Evolutionary conservation across 64 coral and sea anemone genomes (phyloP).

Genomic region (Platygyra sinensis): DNA sequence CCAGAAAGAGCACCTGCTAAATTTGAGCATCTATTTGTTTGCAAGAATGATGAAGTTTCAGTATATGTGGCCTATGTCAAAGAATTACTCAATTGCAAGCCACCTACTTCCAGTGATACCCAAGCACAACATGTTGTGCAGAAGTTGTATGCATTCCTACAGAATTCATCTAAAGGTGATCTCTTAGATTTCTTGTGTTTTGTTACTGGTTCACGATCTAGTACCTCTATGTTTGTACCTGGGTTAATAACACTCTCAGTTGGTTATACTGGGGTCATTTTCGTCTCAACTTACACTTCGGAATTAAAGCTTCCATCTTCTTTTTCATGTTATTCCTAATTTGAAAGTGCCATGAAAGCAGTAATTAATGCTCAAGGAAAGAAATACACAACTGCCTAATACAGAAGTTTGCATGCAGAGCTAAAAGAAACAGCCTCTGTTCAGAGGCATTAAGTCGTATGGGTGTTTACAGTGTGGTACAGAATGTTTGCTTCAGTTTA

Average conservation of each 20-base stretch:
- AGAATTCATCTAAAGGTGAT: slow-evolving; percentile 55
- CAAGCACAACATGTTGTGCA: slow-evolving; percentile 49
- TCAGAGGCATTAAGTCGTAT: no score
- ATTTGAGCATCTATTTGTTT: slow-evolving; percentile 71
- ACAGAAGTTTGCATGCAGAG: no score
- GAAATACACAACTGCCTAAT: no score
- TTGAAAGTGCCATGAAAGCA: no score
- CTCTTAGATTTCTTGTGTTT: slow-evolving; percentile 64
- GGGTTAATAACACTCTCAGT: slow-evolving; percentile 60
- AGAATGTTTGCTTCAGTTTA: no score
- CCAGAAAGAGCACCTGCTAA: slow-evolving; percentile 26
- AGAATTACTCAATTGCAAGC: slow-evolving; percentile 42
- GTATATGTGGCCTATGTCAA: slow-evolving; percentile 23
- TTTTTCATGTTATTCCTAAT: no score
- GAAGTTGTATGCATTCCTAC: slow-evolving; percentile 58
- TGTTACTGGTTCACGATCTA: slow-evolving; percentile 59
- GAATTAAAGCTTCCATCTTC: slow-evolving; percentile 57
- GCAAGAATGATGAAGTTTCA: slow-evolving; percentile 22
- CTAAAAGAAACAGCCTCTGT: no score
- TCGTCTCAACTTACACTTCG: slow-evolving; percentile 56
- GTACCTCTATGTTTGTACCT: slow-evolving; percentile 26
- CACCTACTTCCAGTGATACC: slow-evolving; percentile 39
- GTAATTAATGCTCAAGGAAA: no score
- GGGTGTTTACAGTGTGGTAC: no score
- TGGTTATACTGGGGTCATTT: slow-evolving; percentile 45